Evolutionary conservation across 2,888 invertebrate genomes (phyloP).

Genomic region (Mythimna pallens): DNA sequence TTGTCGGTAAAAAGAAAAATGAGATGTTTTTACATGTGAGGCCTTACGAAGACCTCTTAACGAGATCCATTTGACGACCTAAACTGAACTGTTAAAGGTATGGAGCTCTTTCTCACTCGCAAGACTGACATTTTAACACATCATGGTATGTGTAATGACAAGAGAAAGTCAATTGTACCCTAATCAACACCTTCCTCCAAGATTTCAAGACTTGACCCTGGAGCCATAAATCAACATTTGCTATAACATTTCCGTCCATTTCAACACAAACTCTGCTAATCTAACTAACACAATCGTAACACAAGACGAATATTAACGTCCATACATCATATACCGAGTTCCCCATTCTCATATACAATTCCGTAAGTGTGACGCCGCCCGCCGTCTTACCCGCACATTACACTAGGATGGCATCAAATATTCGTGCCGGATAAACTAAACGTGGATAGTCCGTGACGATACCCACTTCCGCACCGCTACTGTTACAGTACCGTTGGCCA

Average conservation of each 20-base stretch:
- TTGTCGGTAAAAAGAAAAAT: too few species aligned
- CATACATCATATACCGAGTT: slow-evolving; percentile 40
- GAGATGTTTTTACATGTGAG: too few species aligned
- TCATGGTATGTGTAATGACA: too few species aligned
- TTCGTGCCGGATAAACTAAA: slow-evolving; percentile 68
- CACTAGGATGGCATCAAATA: slow-evolving; percentile 69
- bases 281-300: slow-evolving; percentile 33
- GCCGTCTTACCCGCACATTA: slow-evolving; percentile 51
- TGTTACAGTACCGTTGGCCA: slow-evolving; percentile 61
- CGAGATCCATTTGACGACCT: too few species aligned
- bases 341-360: slow-evolving; percentile 56
- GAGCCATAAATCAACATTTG: slow-evolving; percentile 1
- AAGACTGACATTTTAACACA: too few species aligned
- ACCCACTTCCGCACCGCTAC: slow-evolving; percentile 66
- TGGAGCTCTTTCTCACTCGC: too few species aligned
- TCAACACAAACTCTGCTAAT: slow-evolving; percentile 18
- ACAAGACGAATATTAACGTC: slow-evolving; percentile 33
- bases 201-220: neutral
- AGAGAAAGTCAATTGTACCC: neutral
- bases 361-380: slow-evolving; percentile 49
- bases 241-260: slow-evolving; percentile 18
- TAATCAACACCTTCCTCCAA: neutral
- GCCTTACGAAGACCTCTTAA: too few species aligned
- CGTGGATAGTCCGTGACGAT: slow-evolving; percentile 55
- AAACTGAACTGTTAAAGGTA: too few species aligned